Conservation (phyloP, 2,797 vertebrate species). For the Potorous gilbertii region DNA sequence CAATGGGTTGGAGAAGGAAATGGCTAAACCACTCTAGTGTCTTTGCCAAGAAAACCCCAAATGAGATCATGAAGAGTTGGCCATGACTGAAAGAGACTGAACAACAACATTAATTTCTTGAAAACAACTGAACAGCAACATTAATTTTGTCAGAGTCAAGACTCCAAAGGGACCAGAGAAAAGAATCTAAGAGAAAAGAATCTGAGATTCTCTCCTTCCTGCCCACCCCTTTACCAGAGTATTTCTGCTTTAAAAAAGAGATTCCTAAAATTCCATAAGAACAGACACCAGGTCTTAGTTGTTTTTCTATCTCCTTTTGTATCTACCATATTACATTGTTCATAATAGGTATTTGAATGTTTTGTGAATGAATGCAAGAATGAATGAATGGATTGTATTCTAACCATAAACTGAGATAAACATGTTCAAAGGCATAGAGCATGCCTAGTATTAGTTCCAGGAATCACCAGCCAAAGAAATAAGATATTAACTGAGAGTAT, state of each 20-base stretch:
- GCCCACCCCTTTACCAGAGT: not conserved
- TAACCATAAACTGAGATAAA: not conserved
- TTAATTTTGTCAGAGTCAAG: not conserved
- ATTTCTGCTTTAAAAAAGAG: not conserved
- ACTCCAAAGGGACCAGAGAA: not conserved
- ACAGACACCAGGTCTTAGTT: not conserved
- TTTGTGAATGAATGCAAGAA: not conserved
- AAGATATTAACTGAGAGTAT: conserved; percentile 69
- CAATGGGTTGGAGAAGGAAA: no score
- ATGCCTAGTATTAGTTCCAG: conserved; percentile 31
- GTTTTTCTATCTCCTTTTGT: not conserved
- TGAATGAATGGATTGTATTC: not conserved
- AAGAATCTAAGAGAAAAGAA: not conserved
- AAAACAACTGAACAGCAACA: no score
- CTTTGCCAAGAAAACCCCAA: no score
- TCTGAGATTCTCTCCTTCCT: not conserved
- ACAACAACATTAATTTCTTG: no score
- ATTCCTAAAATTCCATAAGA: not conserved
- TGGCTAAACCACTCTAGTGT: no score
- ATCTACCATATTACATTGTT: not conserved
- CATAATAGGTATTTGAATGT: not conserved
- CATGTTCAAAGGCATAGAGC: conserved; percentile 54
- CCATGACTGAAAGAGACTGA: no score
- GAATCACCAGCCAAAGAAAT: conserved; percentile 54
- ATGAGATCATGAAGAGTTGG: no score